These are phyloP conservation scores for Carpatolechia fugitivella DNA, from an alignment of 2,888 invertebrate species.

Conservation along the genomic window DNA sequence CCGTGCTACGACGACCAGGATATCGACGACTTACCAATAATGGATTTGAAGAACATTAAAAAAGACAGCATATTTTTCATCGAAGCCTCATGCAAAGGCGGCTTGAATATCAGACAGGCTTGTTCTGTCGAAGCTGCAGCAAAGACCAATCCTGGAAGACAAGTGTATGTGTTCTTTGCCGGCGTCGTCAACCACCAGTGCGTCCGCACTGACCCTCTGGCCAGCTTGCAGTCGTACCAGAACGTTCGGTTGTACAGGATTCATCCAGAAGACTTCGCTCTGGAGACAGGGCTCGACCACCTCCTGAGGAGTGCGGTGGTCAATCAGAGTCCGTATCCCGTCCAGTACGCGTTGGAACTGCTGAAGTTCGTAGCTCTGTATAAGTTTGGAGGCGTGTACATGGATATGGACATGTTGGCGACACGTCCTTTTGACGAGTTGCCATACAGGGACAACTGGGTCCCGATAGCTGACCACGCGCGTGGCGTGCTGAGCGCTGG, in stretches of 20 bases:
- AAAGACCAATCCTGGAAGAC: constrained; percentile 75
- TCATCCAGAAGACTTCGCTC: constrained; percentile 68
- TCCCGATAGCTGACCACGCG: not conserved
- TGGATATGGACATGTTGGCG: constrained; percentile 85
- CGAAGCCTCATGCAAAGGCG: constrained; percentile 81
- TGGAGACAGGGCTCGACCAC: constrained; percentile 50
- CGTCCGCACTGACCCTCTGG: constrained; percentile 36
- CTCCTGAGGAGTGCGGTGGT: constrained; percentile 77
- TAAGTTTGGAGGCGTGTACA: constrained; percentile 88
- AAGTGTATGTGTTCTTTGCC: constrained; percentile 77
- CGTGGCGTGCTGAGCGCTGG: not conserved
- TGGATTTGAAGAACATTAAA: constrained; percentile 26
- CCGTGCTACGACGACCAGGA: not conserved
- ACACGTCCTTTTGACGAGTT: not conserved
- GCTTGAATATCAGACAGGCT: constrained; percentile 78
- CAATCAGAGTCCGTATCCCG: constrained; percentile 52
- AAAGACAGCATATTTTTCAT: constrained; percentile 81
- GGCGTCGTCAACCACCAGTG: constrained; percentile 48
- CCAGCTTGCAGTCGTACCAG: constrained; percentile 53
- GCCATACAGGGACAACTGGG: not conserved
- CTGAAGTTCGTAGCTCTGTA: constrained; percentile 83
- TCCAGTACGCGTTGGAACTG: constrained; percentile 79
- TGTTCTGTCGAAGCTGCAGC: constrained; percentile 86
- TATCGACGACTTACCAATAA: not conserved
- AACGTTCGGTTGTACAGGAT: constrained; percentile 76